Percentiles rank a stretch among this genome's conserved stretches.
Evolutionary conservation across 2,113 vertebrate genomes (phyloP).

Genomic region (Mixornis gularis): DNA sequence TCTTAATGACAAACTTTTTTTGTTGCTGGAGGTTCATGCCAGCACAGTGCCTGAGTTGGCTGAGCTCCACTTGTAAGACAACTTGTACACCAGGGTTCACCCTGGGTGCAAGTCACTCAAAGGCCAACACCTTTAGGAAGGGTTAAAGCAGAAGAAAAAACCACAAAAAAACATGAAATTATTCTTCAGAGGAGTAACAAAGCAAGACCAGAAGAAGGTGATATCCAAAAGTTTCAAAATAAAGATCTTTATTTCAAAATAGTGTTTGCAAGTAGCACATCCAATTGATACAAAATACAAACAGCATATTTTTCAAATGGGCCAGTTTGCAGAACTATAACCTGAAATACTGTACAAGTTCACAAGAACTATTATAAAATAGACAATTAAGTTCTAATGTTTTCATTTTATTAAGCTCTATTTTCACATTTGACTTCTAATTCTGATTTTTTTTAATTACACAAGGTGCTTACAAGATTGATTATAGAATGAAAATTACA

Average conservation of each 20-base stretch:
- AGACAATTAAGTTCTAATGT: slow-evolving; percentile 24
- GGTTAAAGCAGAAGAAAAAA: neutral
- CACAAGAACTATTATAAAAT: slow-evolving; percentile 43
- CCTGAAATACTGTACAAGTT: slow-evolving; percentile 40
- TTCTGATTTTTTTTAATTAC: slow-evolving; percentile 14
- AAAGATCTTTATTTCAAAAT: slow-evolving; percentile 73
- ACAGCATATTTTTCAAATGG: slow-evolving; percentile 48
- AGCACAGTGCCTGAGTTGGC: neutral
- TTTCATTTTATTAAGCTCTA: slow-evolving; percentile 35
- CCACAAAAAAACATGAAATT: neutral
- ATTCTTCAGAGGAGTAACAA: neutral
- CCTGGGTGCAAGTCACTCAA: neutral
- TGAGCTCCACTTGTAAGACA: neutral
- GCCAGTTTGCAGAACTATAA: slow-evolving; percentile 10
- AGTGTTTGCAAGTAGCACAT: slow-evolving; percentile 66
- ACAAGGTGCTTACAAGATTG: slow-evolving; percentile 56
- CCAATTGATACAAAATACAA: slow-evolving; percentile 66
- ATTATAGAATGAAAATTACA: slow-evolving; percentile 32
- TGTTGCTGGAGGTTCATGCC: neutral
- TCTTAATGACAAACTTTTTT: neutral
- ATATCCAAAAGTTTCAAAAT: slow-evolving; percentile 52
- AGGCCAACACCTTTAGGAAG: neutral
- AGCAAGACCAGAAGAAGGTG: neutral
- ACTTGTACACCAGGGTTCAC: neutral
- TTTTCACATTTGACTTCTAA: slow-evolving; percentile 69